phyloP scores from a whole-genome alignment of 2,113 vertebrate species.

The Ailurus styani region DNA sequence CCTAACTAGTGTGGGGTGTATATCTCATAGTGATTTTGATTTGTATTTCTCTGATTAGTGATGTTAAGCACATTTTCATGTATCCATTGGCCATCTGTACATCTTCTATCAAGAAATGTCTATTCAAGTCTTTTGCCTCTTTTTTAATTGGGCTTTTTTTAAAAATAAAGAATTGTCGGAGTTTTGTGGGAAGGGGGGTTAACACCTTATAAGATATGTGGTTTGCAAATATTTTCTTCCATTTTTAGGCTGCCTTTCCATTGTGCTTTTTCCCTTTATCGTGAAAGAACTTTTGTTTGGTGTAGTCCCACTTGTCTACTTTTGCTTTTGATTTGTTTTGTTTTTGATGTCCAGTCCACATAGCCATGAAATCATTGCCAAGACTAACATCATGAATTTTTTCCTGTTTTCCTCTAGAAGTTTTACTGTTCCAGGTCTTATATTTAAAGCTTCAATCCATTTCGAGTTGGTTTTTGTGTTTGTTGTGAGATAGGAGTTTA shows the following conservation, averaged over 20 bases:
- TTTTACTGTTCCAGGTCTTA: not conserved
- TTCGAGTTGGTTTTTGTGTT: not conserved
- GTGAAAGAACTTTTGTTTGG: not conserved
- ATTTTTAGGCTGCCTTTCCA: not conserved
- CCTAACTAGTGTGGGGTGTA: not conserved
- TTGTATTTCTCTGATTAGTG: not conserved
- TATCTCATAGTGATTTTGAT: not conserved
- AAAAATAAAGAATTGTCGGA: not conserved
- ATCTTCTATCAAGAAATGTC: not conserved
- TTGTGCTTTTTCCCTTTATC: not conserved
- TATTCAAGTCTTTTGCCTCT: not conserved
- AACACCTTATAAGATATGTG: not conserved
- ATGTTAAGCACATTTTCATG: not conserved
- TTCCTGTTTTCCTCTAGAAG: not conserved
- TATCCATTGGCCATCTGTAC: not conserved
- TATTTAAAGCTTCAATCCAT: not conserved
- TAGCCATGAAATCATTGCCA: not conserved
- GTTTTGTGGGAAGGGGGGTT: not conserved
- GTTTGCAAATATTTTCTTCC: not conserved
- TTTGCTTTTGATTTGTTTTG: not conserved
- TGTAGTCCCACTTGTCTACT: not conserved
- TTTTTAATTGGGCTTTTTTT: not conserved
- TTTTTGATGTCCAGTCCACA: not conserved
- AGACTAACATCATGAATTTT: not conserved
- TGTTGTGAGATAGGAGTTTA: not conserved